phyloP scores from a whole-genome alignment of 2,797 vertebrate genomes.

The Microcaecilia unicolor region DNA sequence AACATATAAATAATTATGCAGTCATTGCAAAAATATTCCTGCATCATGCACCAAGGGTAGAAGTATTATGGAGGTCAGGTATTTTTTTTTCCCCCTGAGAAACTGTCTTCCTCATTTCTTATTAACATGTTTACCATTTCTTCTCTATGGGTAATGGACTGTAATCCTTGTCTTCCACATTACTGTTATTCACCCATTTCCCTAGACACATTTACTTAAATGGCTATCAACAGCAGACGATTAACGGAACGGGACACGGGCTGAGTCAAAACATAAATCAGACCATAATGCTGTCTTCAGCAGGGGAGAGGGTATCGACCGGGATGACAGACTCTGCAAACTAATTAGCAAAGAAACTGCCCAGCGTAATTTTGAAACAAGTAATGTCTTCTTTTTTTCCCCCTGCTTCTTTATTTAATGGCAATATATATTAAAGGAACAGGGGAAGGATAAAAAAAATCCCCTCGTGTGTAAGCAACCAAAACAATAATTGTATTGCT shows the following conservation, averaged over 20 bases:
- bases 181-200: conserved; percentile 27
- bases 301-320: conserved; percentile 34
- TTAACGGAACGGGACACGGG: conserved; percentile 28
- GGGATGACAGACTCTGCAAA: conserved; percentile 26
- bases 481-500: conserved; percentile 11
- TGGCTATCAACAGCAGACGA: conserved; percentile 29
- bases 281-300: conserved; percentile 34
- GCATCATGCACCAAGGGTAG: background rate
- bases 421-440: conserved; percentile 9
- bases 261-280: conserved; percentile 45
- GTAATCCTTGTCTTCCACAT: conserved; percentile 12
- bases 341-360: conserved; percentile 40
- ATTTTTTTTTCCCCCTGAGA: fast-evolving
- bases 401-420: conserved; percentile 2
- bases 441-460: conserved; percentile 4
- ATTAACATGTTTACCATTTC: background rate
- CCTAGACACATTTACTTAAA: conserved; percentile 38
- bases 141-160: background rate
- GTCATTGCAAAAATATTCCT: too few species aligned
- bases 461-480: background rate
- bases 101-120: background rate
- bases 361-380: conserved; percentile 22
- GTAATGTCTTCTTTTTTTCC: background rate
- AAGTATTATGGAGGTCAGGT: background rate
- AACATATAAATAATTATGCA: too few species aligned